Conservation (phyloP, 2,113 vertebrate genomes). For the Eptesicus fuscus region DNA sequence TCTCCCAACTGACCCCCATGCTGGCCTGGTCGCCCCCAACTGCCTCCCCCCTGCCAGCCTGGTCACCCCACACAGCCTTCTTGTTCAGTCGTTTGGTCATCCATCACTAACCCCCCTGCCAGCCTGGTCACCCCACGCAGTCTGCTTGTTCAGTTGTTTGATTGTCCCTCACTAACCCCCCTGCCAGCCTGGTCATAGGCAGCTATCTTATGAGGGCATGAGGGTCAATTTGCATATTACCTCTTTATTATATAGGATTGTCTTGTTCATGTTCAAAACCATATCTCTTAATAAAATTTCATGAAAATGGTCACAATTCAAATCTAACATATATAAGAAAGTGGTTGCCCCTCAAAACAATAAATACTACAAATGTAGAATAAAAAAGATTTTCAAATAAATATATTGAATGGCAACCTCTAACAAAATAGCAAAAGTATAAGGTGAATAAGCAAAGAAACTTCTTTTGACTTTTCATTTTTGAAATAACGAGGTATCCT, state of each 20-base stretch:
- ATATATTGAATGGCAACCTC: neutral
- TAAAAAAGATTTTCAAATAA: neutral
- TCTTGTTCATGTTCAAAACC: neutral
- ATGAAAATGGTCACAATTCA: neutral
- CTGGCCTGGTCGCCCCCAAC: no score
- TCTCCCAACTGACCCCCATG: no score
- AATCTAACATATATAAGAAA: neutral
- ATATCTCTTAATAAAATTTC: conserved; percentile 1
- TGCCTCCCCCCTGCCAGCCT: no score
- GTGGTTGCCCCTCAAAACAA: neutral
- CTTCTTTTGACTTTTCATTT: conserved; percentile 37
- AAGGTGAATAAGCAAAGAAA: neutral
- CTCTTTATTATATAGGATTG: neutral
- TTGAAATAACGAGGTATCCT: conserved; percentile 31
- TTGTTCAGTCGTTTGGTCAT: no score
- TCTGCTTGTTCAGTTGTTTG: no score
- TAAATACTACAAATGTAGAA: neutral
- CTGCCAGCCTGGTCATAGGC: no score
- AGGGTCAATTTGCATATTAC: no score
- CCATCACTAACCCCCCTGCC: no score
- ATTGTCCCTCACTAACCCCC: no score
- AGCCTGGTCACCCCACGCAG: no score
- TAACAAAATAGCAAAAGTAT: conserved; percentile 22
- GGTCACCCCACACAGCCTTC: no score
- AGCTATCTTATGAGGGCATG: no score